Evolutionary conservation across 2,113 vertebrate genomes (phyloP).

Genomic region (Aleadryas rufinucha): DNA sequence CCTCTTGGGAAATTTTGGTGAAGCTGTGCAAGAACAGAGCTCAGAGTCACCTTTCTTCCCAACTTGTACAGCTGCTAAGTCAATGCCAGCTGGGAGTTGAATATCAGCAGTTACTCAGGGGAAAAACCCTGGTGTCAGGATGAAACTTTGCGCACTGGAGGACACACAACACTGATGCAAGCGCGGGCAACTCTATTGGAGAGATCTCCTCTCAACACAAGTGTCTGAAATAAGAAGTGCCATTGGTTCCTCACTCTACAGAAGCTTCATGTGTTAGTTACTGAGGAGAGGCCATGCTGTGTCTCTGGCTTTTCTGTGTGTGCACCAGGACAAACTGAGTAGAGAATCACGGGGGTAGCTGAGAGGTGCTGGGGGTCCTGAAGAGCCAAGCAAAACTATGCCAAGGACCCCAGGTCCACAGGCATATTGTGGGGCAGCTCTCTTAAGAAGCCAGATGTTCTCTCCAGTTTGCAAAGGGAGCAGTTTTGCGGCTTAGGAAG

Average conservation of each 20-base stretch:
- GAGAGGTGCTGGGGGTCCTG: neutral
- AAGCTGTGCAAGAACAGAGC: neutral
- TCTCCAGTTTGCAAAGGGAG: neutral
- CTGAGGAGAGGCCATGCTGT: neutral
- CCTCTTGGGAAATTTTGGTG: neutral
- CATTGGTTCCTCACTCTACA: neutral
- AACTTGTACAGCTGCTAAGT: neutral
- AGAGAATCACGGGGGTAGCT: accelerated
- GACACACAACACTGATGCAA: neutral
- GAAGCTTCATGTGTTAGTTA: neutral
- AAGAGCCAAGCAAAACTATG: neutral
- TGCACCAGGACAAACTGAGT: neutral
- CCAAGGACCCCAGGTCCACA: accelerated
- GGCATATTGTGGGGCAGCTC: neutral
- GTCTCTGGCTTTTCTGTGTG: neutral
- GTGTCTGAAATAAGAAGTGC: neutral
- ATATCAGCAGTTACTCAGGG: neutral
- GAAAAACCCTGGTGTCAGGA: neutral
- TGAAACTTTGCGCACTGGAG: neutral
- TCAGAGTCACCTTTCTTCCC: neutral
- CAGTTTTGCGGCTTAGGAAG: neutral
- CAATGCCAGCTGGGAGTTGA: neutral
- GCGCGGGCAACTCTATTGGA: accelerated
- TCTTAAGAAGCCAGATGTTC: neutral
- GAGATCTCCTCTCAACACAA: neutral